These are phyloP conservation scores for Poeciliopsis infans DNA, from an alignment of 2,797 vertebrate genomes.

Conservation along the genomic window DNA sequence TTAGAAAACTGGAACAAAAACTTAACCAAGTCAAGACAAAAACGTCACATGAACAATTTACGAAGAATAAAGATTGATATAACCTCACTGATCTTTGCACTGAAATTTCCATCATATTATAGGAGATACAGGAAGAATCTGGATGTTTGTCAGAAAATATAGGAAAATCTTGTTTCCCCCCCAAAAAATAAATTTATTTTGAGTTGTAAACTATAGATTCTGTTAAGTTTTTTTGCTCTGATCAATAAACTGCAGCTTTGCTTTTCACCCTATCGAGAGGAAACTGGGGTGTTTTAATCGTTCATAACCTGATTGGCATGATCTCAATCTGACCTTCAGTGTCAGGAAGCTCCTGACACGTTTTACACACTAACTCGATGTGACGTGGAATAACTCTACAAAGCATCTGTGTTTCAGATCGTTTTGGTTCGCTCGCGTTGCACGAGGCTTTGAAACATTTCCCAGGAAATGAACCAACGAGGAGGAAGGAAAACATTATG, in stretches of 20 bases:
- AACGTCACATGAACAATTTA: not conserved
- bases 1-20: not conserved
- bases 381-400: not conserved
- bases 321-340: not conserved
- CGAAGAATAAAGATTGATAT: not conserved
- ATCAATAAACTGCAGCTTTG: slow-evolving; percentile 23
- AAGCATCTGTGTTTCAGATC: not conserved
- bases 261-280: slow-evolving; percentile 43
- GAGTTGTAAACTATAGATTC: not conserved
- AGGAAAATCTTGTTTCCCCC: not conserved
- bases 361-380: not conserved
- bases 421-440: not conserved
- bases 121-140: not conserved
- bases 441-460: not conserved
- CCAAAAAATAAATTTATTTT: not conserved
- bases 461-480: not conserved
- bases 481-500: not conserved
- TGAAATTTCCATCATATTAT: not conserved
- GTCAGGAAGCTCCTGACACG: not conserved
- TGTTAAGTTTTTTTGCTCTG: not conserved
- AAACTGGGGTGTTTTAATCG: slow-evolving; percentile 1
- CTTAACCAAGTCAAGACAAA: not conserved
- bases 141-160: not conserved
- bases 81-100: not conserved
- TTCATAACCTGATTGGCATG: not conserved